Evolutionary conservation across 1,140 invertebrate species (phyloP).

Genomic region (Fopius arisanus): DNA sequence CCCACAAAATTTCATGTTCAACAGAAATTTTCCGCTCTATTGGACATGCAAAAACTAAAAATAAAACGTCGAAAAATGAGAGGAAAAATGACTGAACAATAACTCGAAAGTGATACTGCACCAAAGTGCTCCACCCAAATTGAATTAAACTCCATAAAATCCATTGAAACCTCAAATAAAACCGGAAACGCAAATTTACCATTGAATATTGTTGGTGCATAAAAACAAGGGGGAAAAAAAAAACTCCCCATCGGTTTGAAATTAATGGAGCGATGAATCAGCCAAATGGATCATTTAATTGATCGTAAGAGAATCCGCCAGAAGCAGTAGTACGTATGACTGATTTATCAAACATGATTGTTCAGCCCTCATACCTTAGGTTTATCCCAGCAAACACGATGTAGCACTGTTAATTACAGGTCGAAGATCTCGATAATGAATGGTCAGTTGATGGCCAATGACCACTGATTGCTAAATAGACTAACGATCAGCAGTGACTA

Average conservation of each 20-base stretch:
- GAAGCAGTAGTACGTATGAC: not conserved
- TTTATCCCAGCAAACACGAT: constrained; percentile 31
- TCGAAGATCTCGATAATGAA: constrained; percentile 56
- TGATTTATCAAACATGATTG: constrained; percentile 10
- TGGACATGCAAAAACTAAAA: too few relatives aligned
- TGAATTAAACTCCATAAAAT: too few relatives aligned
- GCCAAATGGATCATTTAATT: not conserved
- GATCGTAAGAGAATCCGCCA: not conserved
- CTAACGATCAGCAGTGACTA: not conserved
- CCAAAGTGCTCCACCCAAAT: too few relatives aligned
- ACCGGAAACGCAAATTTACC: too few relatives aligned
- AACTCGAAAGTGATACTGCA: too few relatives aligned
- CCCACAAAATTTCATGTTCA: too few relatives aligned
- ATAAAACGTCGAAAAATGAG: too few relatives aligned
- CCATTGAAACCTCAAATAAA: too few relatives aligned
- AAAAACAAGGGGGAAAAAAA: too few relatives aligned
- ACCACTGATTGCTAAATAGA: constrained; percentile 10
- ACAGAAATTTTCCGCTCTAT: too few relatives aligned
- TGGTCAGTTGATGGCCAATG: constrained; percentile 50
- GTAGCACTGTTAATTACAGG: constrained; percentile 58
- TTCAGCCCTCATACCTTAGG: constrained; percentile 13
- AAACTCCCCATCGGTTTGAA: not conserved
- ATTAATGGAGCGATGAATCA: not conserved
- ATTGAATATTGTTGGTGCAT: too few relatives aligned
- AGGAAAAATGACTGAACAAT: too few relatives aligned